Evolutionary conservation across 1,140 invertebrate genomes (phyloP), one percentile per base, ranked within the genome.

Genomic region (Ectropis grisescens): DNA sequence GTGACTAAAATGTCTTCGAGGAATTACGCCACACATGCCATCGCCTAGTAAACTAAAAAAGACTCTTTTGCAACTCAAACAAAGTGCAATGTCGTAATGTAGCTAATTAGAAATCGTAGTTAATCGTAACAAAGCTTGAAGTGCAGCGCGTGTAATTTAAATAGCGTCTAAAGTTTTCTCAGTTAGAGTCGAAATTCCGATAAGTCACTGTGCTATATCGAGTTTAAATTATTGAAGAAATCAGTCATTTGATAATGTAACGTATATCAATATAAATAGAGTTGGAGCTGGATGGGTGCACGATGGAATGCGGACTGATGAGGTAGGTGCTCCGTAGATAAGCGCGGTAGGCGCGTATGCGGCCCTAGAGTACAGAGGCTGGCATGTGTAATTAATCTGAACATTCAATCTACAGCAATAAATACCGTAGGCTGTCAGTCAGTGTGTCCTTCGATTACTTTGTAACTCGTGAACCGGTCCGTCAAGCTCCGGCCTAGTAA

Each of bases 1-100:
- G 62, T 68, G 67, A 71, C 60, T 68, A 49, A 60, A 59, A 55
- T 51, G 49, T 64, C 49, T 60, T 60, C 30, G 41, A 53, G 44
- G 12, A 41, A 47, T 64, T 67, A 64, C 44, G 43, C 57, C 57
- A 61, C 46, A 67, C 48, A 33, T 22, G 35, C 47, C 42, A 34
- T 35, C 15, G 13, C 9, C 9, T n/a, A n/a, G 43, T 37, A 39
- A 43, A 39, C 44, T 22, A 70, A 69, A 62, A 41, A 44, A 47
- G 34, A 67, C 67, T 55, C 33, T 71, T 43, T 33, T 25, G 13
- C 32, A 31, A 52, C 30, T 34, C 29, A 26, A 30, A 49, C 57
- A 66, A 61, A 71, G 62, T 52, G 30, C 47, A 59, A 33, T 61
- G 51, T 67, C 27, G 35, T 33, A 49, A 41, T 24, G 25, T 33